phyloP scores from a whole-genome alignment of 2,113 vertebrate species.

The Rhynchomys soricoides region DNA sequence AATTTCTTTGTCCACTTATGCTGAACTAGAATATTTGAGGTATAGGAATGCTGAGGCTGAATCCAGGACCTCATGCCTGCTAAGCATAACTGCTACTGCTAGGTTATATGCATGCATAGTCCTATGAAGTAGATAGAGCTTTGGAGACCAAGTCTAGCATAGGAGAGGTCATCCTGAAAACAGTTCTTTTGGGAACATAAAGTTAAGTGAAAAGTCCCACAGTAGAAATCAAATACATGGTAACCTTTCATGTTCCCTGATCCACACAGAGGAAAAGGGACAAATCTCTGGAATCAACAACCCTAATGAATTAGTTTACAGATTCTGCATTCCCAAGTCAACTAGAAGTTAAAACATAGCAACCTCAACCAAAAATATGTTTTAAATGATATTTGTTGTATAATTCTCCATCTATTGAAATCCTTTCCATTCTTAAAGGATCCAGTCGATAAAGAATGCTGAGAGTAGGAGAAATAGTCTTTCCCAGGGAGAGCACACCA shows the following conservation, averaged over 20 bases:
- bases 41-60: neutral
- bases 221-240: neutral
- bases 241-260: neutral
- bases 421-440: constrained; percentile 47
- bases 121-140: neutral
- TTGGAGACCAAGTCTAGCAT: neutral
- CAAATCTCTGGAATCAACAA: neutral
- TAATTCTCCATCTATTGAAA: constrained; percentile 1
- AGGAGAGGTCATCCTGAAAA: neutral
- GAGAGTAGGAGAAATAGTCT: neutral
- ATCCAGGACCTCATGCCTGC: neutral
- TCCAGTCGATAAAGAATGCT: neutral
- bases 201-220: constrained; percentile 6
- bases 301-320: neutral
- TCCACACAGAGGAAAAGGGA: neutral
- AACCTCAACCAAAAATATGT: neutral
- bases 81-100: neutral
- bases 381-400: neutral
- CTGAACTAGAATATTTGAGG: neutral
- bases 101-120: neutral
- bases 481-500: neutral
- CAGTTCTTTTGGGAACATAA: neutral
- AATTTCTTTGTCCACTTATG: neutral
- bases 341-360: neutral
- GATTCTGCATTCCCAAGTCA: neutral